Evolutionary conservation across 2,888 invertebrate species (phyloP).

Genomic region (Pocota personata): DNA sequence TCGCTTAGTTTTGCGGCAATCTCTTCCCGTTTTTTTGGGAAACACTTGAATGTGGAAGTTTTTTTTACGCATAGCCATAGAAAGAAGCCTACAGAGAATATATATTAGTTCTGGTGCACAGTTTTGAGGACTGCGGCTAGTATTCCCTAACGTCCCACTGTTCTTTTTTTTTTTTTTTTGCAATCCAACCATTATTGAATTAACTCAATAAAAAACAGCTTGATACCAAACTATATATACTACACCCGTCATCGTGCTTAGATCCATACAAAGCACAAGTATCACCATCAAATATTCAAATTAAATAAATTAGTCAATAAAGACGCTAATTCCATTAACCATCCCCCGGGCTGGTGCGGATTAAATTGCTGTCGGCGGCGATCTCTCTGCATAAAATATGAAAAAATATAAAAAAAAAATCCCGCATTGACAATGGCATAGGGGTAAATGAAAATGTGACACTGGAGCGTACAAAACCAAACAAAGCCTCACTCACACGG

Average conservation of each 20-base stretch:
- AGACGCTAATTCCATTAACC: slow-evolving; percentile 62
- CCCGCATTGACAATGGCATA: slow-evolving; percentile 48
- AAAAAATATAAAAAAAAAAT: background rate
- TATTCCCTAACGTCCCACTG: no score
- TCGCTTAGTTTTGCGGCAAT: no score
- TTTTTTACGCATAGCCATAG: no score
- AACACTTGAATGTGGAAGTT: no score
- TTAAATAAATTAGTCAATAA: slow-evolving; percentile 68
- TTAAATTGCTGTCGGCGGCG: slow-evolving; percentile 42
- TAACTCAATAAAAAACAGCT: slow-evolving; percentile 20
- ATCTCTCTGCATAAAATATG: slow-evolving; percentile 10
- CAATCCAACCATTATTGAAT: background rate
- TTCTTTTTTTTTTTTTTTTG: no score
- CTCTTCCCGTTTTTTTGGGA: no score
- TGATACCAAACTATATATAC: slow-evolving; percentile 18
- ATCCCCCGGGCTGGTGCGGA: slow-evolving; percentile 20
- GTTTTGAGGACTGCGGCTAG: no score
- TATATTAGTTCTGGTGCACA: no score
- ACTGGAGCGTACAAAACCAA: slow-evolving; percentile 11
- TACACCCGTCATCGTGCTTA: background rate
- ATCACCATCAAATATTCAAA: slow-evolving; percentile 59
- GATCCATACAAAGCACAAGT: background rate
- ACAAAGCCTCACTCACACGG: slow-evolving; percentile 16
- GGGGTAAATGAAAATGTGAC: slow-evolving; percentile 58
- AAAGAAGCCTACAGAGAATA: no score